phyloP scores from a whole-genome alignment of 2,888 invertebrate species.

The Dryadula phaetusa region DNA sequence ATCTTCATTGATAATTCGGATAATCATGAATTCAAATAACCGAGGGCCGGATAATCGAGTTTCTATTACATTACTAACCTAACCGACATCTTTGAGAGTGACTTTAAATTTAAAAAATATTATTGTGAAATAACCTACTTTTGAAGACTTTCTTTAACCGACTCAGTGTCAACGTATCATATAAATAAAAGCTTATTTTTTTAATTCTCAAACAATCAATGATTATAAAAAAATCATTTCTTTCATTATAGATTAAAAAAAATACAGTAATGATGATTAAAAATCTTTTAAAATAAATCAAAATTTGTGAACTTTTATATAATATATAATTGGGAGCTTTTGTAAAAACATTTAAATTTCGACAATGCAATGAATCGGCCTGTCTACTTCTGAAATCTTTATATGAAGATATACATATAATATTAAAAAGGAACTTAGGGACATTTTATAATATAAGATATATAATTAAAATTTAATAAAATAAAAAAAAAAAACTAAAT shows the following conservation, averaged over 20 bases:
- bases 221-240: too few species aligned
- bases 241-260: too few species aligned
- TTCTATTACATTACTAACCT: too few species aligned
- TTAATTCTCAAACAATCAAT: too few species aligned
- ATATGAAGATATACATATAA: neutral
- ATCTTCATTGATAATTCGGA: too few species aligned
- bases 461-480: neutral
- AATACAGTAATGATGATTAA: too few species aligned
- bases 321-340: neutral
- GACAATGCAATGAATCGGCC: neutral
- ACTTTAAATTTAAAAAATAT: slow-evolving; percentile 4
- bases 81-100: neutral
- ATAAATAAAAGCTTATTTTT: too few species aligned
- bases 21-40: too few species aligned
- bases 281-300: neutral
- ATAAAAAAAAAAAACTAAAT: neutral
- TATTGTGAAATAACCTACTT: slow-evolving; percentile 3
- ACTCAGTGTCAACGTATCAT: neutral
- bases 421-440: neutral
- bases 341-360: neutral
- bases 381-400: neutral
- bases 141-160: neutral
- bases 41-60: too few species aligned
- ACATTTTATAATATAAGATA: too few species aligned
- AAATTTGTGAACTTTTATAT: neutral